These are phyloP conservation scores for Drosophila oshimai DNA, from an alignment of 1,140 invertebrate genomes.

Conservation along the genomic window DNA sequence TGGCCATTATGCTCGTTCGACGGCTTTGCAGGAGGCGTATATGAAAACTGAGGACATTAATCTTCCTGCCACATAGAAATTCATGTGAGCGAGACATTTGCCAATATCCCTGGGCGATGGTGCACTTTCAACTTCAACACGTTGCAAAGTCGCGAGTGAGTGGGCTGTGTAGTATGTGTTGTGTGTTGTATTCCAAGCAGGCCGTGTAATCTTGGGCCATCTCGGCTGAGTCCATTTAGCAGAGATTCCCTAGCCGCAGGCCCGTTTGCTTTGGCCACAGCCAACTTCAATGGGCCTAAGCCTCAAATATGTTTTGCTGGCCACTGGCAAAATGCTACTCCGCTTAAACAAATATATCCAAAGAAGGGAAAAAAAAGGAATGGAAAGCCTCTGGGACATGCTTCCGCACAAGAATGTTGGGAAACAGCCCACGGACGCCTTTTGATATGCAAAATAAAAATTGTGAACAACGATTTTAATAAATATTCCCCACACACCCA, in stretches of 20 bases:
- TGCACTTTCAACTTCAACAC: slow-evolving; percentile 37
- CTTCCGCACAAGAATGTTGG: slow-evolving; percentile 37
- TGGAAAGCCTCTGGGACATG: slow-evolving; percentile 28
- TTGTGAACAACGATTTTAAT: slow-evolving; percentile 73
- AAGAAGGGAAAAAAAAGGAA: background rate
- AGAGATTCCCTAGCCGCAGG: slow-evolving; percentile 35
- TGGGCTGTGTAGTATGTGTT: background rate
- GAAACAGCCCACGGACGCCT: slow-evolving; percentile 39
- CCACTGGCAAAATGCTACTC: slow-evolving; percentile 24
- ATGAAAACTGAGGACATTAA: slow-evolving; percentile 56
- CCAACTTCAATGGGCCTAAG: slow-evolving; percentile 40
- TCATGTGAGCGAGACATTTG: slow-evolving; percentile 37
- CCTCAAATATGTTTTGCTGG: slow-evolving; percentile 27
- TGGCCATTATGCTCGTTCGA: slow-evolving; percentile 8
- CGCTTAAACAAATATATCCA: slow-evolving; percentile 46
- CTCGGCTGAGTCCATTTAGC: slow-evolving; percentile 46
- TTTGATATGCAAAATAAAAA: slow-evolving; percentile 79
- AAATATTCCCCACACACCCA: slow-evolving; percentile 65
- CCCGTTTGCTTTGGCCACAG: slow-evolving; percentile 54
- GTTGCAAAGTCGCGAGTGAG: background rate
- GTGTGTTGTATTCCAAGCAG: background rate
- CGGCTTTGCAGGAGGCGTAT: slow-evolving; percentile 19
- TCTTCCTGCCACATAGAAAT: slow-evolving; percentile 54
- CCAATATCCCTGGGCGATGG: slow-evolving; percentile 23
- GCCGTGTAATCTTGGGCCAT: slow-evolving; percentile 35